Base-by-base conservation (phyloP, 2,113 vertebrate genomes). In the Vanacampus margaritifer region DNA sequence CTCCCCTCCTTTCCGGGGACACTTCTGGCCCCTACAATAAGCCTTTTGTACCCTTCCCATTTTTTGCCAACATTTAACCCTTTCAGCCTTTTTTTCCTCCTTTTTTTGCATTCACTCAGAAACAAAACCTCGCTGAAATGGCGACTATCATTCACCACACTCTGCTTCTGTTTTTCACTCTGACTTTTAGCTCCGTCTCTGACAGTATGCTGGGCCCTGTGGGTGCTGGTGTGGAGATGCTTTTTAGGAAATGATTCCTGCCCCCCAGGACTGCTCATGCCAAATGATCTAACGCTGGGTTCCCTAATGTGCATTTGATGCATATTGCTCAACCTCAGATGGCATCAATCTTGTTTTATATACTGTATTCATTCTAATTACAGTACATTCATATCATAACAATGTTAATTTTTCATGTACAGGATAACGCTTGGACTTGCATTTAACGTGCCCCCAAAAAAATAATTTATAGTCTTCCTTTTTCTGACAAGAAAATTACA, bases 1-100 rank as follows among this genome's bases (percentile, higher is more conserved):
- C 82, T 87, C 84, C 84, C 82, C 84, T 90, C 86, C 87, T 90
- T 91, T 91, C 88, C 85, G 84, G 89, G 88, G 89, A 90, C 85
- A 90, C 90, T 87, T 89, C 86, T 89, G 87, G 77, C 74, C 64
- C 71, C 74, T 78, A 92, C 91, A 92, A 92, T 89, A 83, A 84
- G 48, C 70, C 88, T 82, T 92, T 92, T 92, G 89, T 92, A 79
- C 80, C 83, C 75, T 82, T 76, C 50, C 51, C 62, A 67, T 84
- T 88, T 89, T 89, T 88, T 88, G 81, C 85, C 88, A 89, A 81
- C 84, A 36, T 91, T 91, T 92, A 91, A 90, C 90, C 86, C 89
- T 87, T 87, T 77, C 58, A 88, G 80, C 73, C 76, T 86, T 87
- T 48, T 78, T 84, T 75, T 39, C 77, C 82, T 74, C 78, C 75